A percentile compares a stretch with the other conserved stretches of the same genome.
Conservation (phyloP, 2,797 vertebrate species). For the Rhincodon typus region DNA sequence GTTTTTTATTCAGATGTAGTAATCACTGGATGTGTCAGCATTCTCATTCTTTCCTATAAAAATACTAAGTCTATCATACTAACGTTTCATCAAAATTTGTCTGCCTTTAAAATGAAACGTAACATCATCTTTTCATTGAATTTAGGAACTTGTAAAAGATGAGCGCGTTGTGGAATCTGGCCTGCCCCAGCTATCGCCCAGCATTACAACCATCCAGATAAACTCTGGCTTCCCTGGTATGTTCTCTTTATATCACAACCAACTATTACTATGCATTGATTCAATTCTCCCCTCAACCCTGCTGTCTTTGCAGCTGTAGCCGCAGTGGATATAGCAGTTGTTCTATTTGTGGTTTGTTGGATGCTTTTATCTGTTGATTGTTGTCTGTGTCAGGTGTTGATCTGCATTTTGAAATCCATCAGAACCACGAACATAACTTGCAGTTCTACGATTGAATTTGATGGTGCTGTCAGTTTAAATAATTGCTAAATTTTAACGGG, state of each 20-base stretch:
- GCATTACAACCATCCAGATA: constrained; percentile 75
- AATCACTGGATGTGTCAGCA: background rate
- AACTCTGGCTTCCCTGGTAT: constrained; percentile 74
- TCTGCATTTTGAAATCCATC: background rate
- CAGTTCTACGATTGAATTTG: background rate
- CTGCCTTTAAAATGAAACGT: background rate
- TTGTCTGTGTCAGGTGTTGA: background rate
- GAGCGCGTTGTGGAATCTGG: constrained; percentile 65
- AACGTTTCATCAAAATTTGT: background rate
- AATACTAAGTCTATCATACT: background rate
- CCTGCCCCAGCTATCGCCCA: constrained; percentile 77
- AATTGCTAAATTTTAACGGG: background rate
- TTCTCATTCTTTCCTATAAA: background rate
- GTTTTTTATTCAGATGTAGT: background rate
- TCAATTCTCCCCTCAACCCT: no score
- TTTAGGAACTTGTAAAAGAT: constrained; percentile 72
- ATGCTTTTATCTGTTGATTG: background rate
- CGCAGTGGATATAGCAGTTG: background rate
- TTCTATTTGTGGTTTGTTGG: background rate
- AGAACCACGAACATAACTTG: background rate
- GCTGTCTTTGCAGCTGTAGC: background rate
- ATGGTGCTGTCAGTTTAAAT: background rate
- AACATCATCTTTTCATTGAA: constrained; percentile 43
- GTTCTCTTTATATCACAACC: constrained; percentile 16
- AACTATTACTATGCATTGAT: background rate